A percentile compares a stretch with the other conserved stretches of the same genome.
Conservation (phyloP, 2,113 vertebrate species). For the Fukomys damarensis region DNA sequence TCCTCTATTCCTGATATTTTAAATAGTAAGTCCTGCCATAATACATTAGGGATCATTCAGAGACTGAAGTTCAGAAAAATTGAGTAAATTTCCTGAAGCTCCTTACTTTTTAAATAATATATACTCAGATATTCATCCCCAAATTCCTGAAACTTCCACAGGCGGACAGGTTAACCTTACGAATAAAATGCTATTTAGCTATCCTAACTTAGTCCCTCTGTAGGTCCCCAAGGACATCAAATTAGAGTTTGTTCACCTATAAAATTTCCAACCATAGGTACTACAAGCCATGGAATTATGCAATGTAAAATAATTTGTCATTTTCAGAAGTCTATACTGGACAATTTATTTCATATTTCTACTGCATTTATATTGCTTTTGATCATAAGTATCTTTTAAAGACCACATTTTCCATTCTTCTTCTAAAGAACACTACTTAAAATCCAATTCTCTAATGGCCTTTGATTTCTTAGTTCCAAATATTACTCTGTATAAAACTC, state of each 20-base stretch:
- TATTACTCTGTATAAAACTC: not conserved
- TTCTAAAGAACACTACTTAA: not conserved
- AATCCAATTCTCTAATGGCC: not conserved
- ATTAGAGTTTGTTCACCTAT: not conserved
- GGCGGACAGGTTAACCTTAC: not conserved
- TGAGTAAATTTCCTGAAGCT: conserved; percentile 19
- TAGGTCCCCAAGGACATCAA: not conserved
- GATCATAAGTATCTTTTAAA: not conserved
- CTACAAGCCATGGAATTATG: not conserved
- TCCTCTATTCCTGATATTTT: not conserved
- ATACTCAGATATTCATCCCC: not conserved
- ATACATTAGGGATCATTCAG: not conserved
- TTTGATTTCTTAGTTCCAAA: not conserved
- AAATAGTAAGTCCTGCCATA: not conserved
- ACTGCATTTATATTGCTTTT: not conserved
- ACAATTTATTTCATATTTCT: not conserved
- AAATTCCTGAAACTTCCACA: not conserved
- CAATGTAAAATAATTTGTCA: not conserved
- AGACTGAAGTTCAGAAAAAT: not conserved
- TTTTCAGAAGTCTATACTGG: not conserved
- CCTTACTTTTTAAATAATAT: not conserved
- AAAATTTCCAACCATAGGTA: not conserved
- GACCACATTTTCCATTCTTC: not conserved
- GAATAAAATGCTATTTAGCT: conserved; percentile 4
- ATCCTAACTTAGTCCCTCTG: not conserved